A percentile compares a stretch with the other conserved stretches of the same genome.
phyloP scores from a whole-genome alignment of 2,888 invertebrate genomes.

The Aphidius colemani region DNA sequence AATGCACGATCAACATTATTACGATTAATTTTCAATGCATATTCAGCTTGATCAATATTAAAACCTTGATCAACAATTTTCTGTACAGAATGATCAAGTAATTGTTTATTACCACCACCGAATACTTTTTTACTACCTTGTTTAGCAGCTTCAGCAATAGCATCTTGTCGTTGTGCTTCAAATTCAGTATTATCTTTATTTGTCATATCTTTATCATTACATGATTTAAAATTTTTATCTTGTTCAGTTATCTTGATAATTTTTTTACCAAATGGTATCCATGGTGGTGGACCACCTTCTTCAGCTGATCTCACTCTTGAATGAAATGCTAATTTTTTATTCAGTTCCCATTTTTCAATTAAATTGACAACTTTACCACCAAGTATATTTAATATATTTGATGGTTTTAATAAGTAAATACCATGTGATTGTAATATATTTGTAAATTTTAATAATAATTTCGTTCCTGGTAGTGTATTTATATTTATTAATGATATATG shows the following conservation, averaged over 20 bases:
- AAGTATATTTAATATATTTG: slow-evolving; percentile 69
- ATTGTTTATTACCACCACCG: slow-evolving; percentile 64
- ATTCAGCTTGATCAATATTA: slow-evolving; percentile 75
- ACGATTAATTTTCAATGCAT: slow-evolving; percentile 71
- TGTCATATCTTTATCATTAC: slow-evolving; percentile 67
- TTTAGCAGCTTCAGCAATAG: slow-evolving; percentile 85
- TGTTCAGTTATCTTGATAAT: slow-evolving; percentile 66
- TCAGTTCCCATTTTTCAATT: slow-evolving; percentile 88
- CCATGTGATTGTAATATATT: slow-evolving; percentile 72
- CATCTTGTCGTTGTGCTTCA: slow-evolving; percentile 86
- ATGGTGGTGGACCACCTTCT: slow-evolving; percentile 84
- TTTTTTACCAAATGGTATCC: slow-evolving; percentile 89
- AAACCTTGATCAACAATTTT: slow-evolving; percentile 82
- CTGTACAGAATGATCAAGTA: slow-evolving; percentile 76
- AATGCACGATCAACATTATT: slow-evolving; percentile 78
- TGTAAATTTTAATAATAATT: slow-evolving; percentile 67
- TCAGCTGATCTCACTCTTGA: slow-evolving; percentile 65
- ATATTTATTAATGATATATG: slow-evolving; percentile 72
- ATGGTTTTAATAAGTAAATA: slow-evolving; percentile 72
- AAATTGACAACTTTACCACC: slow-evolving; percentile 85
- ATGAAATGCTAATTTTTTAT: slow-evolving; percentile 57
- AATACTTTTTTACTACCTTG: slow-evolving; percentile 65
- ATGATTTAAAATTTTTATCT: slow-evolving; percentile 74
- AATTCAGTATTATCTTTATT: slow-evolving; percentile 80
- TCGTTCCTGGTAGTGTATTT: slow-evolving; percentile 89